Percentiles rank a stretch among this genome's conserved stretches.
These are phyloP conservation scores for Percopsis transmontana DNA, from an alignment of 2,113 vertebrate species.

Conservation along the genomic window DNA sequence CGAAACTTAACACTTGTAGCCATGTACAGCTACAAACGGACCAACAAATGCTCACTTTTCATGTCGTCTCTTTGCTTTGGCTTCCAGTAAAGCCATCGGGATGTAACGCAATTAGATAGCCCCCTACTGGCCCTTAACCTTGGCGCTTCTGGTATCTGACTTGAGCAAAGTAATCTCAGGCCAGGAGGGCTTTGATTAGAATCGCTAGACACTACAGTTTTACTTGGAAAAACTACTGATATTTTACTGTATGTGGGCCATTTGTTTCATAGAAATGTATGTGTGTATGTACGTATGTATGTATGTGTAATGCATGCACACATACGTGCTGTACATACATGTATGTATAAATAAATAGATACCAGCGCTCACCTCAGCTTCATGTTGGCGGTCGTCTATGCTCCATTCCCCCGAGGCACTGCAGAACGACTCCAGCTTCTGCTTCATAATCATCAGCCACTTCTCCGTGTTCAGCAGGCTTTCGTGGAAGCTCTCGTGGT, in stretches of 20 bases:
- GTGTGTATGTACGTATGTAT: no score
- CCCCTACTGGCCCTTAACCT: no score
- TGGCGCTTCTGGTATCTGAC: no score
- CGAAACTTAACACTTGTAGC: background rate
- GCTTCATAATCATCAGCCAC: slow-evolving; percentile 80
- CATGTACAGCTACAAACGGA: background rate
- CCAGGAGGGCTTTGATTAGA: no score
- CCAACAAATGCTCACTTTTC: background rate
- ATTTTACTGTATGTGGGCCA: no score
- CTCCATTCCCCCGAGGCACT: slow-evolving; percentile 65
- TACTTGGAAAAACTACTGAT: no score
- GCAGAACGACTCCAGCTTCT: slow-evolving; percentile 78
- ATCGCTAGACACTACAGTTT: no score
- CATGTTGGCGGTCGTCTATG: slow-evolving; percentile 59
- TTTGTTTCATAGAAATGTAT: no score
- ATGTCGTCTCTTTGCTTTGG: background rate
- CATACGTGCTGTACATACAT: background rate
- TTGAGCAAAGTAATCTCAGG: no score
- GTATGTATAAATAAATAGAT: no score
- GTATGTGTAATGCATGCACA: background rate
- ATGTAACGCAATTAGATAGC: background rate
- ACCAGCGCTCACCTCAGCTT: slow-evolving; percentile 82
- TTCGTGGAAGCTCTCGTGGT: slow-evolving; percentile 82
- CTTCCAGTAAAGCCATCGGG: background rate
- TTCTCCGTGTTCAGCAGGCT: slow-evolving; percentile 80